phyloP scores from a whole-genome alignment of 2,797 vertebrate genomes.

The Manis pentadactyla region DNA sequence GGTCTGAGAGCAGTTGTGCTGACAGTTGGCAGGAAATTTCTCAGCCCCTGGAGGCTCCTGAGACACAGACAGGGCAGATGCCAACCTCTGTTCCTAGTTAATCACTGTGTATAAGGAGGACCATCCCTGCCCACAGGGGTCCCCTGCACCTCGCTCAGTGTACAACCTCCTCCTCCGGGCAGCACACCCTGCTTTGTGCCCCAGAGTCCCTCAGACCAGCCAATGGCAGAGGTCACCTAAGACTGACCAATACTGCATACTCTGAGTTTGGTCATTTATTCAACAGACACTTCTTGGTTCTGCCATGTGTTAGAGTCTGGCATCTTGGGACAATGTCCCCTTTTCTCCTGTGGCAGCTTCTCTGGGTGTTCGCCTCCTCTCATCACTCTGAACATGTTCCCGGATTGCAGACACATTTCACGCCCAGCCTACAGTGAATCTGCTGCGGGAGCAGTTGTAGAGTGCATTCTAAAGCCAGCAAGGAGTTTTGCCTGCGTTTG shows the following conservation, averaged over 20 bases:
- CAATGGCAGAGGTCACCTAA: not conserved
- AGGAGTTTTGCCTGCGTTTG: not conserved
- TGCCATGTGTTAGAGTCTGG: not conserved
- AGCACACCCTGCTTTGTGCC: not conserved
- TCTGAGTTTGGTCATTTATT: not conserved
- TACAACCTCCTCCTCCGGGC: accelerated
- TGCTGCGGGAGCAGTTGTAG: not conserved
- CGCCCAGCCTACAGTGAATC: not conserved
- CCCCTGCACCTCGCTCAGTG: not conserved
- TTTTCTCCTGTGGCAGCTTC: not conserved
- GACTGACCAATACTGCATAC: not conserved
- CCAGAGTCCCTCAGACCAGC: not conserved
- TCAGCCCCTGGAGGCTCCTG: not conserved
- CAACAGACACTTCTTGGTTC: not conserved
- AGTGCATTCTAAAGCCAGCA: not conserved
- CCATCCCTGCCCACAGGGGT: not conserved
- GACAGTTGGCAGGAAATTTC: conserved; percentile 53
- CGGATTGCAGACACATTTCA: not conserved
- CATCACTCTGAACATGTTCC: not conserved
- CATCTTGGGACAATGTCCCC: not conserved
- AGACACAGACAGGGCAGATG: conserved; percentile 16
- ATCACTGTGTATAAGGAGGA: not conserved
- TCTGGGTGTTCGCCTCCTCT: not conserved
- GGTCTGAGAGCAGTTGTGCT: conserved; percentile 47
- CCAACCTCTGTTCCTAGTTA: not conserved